Conservation (phyloP, 2,797 vertebrate genomes). For the Acomys russatus region DNA sequence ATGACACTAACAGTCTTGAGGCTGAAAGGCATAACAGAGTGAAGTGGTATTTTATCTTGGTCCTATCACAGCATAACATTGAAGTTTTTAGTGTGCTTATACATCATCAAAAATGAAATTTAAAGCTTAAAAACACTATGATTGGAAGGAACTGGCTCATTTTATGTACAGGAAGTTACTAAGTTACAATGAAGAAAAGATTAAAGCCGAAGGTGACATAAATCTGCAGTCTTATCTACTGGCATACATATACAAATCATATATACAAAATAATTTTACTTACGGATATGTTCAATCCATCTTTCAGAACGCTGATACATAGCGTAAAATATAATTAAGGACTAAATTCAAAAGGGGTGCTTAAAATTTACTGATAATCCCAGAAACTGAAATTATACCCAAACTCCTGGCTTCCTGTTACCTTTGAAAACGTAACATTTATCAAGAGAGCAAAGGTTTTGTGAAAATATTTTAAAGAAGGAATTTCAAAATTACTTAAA, state of each 20-base stretch:
- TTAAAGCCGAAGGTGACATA: conserved; percentile 5
- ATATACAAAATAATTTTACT: conserved; percentile 85
- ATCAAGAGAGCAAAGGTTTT: neutral
- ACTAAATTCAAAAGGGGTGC: conserved; percentile 66
- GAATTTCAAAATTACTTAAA: conserved; percentile 49
- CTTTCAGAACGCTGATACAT: conserved; percentile 91
- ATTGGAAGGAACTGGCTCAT: conserved; percentile 31
- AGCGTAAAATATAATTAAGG: conserved; percentile 92
- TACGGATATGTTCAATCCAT: conserved; percentile 94
- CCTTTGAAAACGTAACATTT: conserved; percentile 51
- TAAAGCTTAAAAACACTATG: conserved; percentile 41
- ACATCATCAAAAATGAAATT: conserved; percentile 28
- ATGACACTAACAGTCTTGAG: neutral
- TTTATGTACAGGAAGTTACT: conserved; percentile 39
- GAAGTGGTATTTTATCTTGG: neutral
- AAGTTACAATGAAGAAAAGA: conserved; percentile 13
- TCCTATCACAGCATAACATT: neutral
- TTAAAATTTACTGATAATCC: conserved; percentile 17
- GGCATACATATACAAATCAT: neutral
- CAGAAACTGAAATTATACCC: neutral
- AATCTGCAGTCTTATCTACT: neutral
- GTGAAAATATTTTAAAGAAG: conserved; percentile 44
- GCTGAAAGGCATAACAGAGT: neutral
- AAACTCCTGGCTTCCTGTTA: conserved; percentile 44
- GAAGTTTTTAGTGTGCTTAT: neutral